Base-by-base conservation (phyloP, 2,888 invertebrate species). In the Eristalis arbustorum region DNA sequence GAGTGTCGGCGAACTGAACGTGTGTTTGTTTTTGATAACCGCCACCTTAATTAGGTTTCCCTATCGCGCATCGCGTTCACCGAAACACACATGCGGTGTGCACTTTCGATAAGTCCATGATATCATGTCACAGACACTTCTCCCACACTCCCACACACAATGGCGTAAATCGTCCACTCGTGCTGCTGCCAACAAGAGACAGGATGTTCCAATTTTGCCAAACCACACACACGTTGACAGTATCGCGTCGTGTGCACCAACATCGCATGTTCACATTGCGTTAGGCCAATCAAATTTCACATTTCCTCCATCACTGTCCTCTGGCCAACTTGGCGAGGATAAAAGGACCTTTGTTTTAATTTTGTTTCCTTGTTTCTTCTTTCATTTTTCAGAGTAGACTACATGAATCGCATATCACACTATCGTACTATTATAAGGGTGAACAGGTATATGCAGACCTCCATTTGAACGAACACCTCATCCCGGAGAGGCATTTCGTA, bases 341-440 rank as follows among this genome's bases (percentile, higher is more conserved):
- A 25, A 6, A 28, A 5, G 25, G 25, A 59, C 23, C 13, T 23
- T 18, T 63, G 11, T 68, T 62, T 73, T 73, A 2, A 49, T 22
- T 82, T 31, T 49, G 31, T 31, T 31, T 4, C n/a, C n/a, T 25
- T 31, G 8, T 25, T 64, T 28, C 31, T 6, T 14, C 59, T 67
- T 72, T 57, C 11, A 25, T 64, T 89, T n/a, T 89, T 6, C 83
- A 91, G 91, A 88, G 89, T 88, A 90, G 91, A 85, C 90, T 91
- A 74, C 91, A 91, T 89, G 89, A 90, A 87, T 84, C 90, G 57
- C 91, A 92, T 84, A 91, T 92, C 91, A 95, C 95, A 88, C 93
- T 97, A 90, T 95, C 94, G 69, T 94, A 96, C 90, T 94, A 95
- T 89, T 93, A 96, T 88, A 95, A 96, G 89, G 96, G 95, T 64